phyloP scores from a whole-genome alignment of 1,140 invertebrate genomes.

The Atta cephalotes region DNA sequence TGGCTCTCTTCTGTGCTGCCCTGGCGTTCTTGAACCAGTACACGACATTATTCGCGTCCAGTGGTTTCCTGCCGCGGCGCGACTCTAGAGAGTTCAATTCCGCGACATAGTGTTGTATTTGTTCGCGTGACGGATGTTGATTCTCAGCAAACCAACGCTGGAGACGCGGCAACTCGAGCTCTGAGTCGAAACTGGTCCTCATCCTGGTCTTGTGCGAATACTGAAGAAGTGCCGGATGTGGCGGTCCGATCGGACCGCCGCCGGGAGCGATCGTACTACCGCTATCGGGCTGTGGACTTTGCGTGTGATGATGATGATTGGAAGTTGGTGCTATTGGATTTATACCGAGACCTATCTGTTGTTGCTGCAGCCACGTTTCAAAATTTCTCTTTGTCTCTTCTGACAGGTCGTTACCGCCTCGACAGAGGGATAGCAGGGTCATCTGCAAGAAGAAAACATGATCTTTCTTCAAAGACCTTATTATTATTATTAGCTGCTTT shows the following conservation, averaged over 20 bases:
- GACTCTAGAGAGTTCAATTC: slow-evolving; percentile 97
- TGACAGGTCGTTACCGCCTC: slow-evolving; percentile 90
- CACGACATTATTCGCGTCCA: slow-evolving; percentile 99
- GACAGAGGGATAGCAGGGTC: slow-evolving; percentile 91
- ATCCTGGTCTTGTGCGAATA: slow-evolving; percentile 96
- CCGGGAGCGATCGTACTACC: slow-evolving; percentile 76
- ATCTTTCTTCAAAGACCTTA: neutral
- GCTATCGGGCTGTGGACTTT: slow-evolving; percentile 82
- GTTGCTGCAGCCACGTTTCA: slow-evolving; percentile 88
- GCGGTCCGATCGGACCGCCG: slow-evolving; percentile 78
- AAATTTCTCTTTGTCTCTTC: slow-evolving; percentile 92
- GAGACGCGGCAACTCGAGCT: slow-evolving; percentile 96
- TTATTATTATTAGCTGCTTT: no score
- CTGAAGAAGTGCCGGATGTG: slow-evolving; percentile 90
- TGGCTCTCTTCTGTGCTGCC: slow-evolving; percentile 96
- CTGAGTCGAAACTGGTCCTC: slow-evolving; percentile 97
- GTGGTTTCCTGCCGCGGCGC: slow-evolving; percentile 95
- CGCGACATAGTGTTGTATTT: slow-evolving; percentile 97
- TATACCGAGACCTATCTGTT: slow-evolving; percentile 87
- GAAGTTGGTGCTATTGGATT: slow-evolving; percentile 86
- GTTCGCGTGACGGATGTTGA: slow-evolving; percentile 96
- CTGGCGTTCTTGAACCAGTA: slow-evolving; percentile 99
- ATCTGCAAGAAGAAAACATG: slow-evolving; percentile 87
- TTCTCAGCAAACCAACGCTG: slow-evolving; percentile 98
- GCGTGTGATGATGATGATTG: slow-evolving; percentile 81